Conservation (phyloP, 2,888 invertebrate genomes). For the Caenorhabditis doughertyi region DNA sequence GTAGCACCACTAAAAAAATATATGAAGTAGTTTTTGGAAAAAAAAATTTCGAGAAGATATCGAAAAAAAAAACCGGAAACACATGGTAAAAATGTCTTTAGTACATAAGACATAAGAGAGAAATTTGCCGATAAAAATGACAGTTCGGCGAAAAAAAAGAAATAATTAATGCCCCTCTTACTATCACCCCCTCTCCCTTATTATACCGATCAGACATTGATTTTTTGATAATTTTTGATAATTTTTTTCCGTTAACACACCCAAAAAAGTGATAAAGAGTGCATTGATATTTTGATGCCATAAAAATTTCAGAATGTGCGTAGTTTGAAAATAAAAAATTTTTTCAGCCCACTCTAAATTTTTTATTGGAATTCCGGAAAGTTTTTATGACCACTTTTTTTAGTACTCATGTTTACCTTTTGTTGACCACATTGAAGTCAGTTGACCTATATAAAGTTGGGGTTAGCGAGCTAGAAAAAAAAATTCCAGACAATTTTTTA, state of each 20-base stretch:
- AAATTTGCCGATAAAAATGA: neutral
- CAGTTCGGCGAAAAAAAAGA: slow-evolving; percentile 8
- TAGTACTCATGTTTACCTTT: slow-evolving; percentile 16
- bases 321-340: neutral
- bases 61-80: neutral
- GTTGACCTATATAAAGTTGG: slow-evolving; percentile 6
- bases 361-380: neutral
- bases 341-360: neutral
- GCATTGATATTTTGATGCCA: slow-evolving; percentile 12
- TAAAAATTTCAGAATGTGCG: neutral
- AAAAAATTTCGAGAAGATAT: no score
- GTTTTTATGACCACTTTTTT: neutral
- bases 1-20: no score
- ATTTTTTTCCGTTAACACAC: neutral
- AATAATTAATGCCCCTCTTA: slow-evolving; percentile 5
- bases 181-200: neutral
- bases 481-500: no score
- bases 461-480: neutral
- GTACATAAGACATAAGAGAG: neutral
- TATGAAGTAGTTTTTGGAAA: no score
- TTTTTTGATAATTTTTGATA: slow-evolving; percentile 10
- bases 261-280: slow-evolving; percentile 10
- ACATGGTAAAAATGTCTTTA: no score
- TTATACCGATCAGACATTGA: neutral
- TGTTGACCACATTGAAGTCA: slow-evolving; percentile 19